A percentile compares a stretch with the other conserved stretches of the same genome.
These are phyloP conservation scores for Drosophila seguyi DNA, from an alignment of 1,140 invertebrate species.

Conservation along the genomic window DNA sequence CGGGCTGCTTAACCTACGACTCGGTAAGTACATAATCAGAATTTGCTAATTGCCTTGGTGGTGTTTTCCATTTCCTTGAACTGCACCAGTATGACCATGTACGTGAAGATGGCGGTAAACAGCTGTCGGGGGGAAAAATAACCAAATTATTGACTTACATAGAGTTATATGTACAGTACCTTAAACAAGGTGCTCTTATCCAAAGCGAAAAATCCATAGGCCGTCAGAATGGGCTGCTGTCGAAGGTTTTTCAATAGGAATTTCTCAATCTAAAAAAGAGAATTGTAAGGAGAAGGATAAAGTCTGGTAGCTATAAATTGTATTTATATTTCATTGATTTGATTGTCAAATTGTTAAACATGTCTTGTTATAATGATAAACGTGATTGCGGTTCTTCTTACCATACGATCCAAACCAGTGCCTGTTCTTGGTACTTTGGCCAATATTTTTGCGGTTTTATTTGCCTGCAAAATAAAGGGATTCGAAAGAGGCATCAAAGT, in stretches of 20 bases:
- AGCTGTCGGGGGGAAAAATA: conserved; percentile 41
- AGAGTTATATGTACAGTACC: conserved; percentile 27
- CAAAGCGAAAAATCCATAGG: conserved; percentile 76
- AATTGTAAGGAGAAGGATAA: background rate
- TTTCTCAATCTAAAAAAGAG: conserved; percentile 63
- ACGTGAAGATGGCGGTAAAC: conserved; percentile 80
- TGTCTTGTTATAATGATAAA: background rate
- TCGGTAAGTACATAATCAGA: conserved; percentile 88
- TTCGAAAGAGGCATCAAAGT: background rate
- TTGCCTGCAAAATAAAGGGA: conserved; percentile 61
- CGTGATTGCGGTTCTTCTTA: conserved; percentile 4
- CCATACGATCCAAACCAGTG: conserved; percentile 72
- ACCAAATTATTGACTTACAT: background rate
- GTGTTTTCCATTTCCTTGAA: conserved; percentile 80
- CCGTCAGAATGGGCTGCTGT: conserved; percentile 74
- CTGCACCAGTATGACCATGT: conserved; percentile 80
- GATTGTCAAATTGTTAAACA: background rate
- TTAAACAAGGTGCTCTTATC: conserved; percentile 80
- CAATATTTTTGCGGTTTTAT: conserved; percentile 79
- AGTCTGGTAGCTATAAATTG: too few relatives aligned
- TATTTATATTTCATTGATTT: background rate
- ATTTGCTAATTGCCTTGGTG: conserved; percentile 48
- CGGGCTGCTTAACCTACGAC: conserved; percentile 91
- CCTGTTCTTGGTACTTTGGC: conserved; percentile 69
- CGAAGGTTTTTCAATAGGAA: conserved; percentile 77